A percentile compares a stretch with the other conserved stretches of the same genome.
phyloP scores from a whole-genome alignment of 2,888 invertebrate genomes.

The Parnassius orleans region DNA sequence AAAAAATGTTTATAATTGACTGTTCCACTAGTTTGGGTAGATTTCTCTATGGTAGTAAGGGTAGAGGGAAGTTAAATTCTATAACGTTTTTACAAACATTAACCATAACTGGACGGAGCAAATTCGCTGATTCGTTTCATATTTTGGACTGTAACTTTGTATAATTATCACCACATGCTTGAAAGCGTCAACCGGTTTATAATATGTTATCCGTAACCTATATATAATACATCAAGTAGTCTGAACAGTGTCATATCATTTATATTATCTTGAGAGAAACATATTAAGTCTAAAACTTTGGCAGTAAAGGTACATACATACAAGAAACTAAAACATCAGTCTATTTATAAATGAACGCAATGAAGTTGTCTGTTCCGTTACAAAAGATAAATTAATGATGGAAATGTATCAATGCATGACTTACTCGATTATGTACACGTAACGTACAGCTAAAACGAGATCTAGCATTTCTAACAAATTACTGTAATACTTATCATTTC shows the following conservation, averaged over 20 bases:
- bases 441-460: slow-evolving; percentile 63
- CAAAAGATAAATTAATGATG: slow-evolving; percentile 21
- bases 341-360: slow-evolving; percentile 36
- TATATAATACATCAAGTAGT: slow-evolving; percentile 12
- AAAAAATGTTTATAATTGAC: slow-evolving; percentile 32
- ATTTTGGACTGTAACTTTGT: slow-evolving; percentile 36
- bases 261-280: slow-evolving; percentile 30
- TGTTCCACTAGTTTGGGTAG: neutral
- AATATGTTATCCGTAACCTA: slow-evolving; percentile 12
- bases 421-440: slow-evolving; percentile 40
- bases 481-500: slow-evolving; percentile 51
- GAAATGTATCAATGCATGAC: slow-evolving; percentile 33
- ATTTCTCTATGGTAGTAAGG: slow-evolving; percentile 5
- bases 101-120: slow-evolving; percentile 67
- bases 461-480: slow-evolving; percentile 68
- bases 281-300: slow-evolving; percentile 67
- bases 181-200: slow-evolving; percentile 34
- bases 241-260: slow-evolving; percentile 8
- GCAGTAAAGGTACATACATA: slow-evolving; percentile 67
- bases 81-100: slow-evolving; percentile 32
- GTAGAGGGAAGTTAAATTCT: slow-evolving; percentile 23
- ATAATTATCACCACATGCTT: slow-evolving; percentile 32
- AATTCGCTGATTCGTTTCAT: slow-evolving; percentile 52
- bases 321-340: slow-evolving; percentile 58
- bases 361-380: slow-evolving; percentile 16